phyloP scores from a whole-genome alignment of 2,113 vertebrate species.

The Otis tarda region DNA sequence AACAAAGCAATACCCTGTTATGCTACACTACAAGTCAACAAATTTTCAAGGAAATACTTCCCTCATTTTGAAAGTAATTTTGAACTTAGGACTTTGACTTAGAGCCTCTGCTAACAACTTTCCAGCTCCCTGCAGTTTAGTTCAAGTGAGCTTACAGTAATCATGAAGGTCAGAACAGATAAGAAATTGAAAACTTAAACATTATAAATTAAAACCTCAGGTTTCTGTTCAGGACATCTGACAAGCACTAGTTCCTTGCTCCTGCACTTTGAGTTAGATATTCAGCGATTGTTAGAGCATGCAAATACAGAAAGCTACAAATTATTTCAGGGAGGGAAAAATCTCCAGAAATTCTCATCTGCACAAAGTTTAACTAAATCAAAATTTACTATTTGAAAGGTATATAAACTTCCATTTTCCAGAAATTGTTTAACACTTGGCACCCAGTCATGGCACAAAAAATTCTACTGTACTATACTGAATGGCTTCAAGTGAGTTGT shows the following conservation, averaged over 20 bases:
- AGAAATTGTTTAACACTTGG: neutral
- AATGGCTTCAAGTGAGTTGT: neutral
- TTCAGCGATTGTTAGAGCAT: neutral
- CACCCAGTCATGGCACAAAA: neutral
- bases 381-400: neutral
- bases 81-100: neutral
- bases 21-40: accelerated
- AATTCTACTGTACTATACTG: neutral
- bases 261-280: neutral
- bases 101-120: neutral
- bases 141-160: neutral
- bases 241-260: neutral
- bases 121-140: neutral
- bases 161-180: neutral
- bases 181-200: neutral
- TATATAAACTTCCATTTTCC: neutral
- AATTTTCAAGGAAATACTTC: neutral
- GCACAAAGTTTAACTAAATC: neutral
- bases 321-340: neutral
- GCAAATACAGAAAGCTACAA: neutral
- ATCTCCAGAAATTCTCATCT: neutral
- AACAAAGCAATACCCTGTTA: neutral
- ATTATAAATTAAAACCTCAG: neutral
- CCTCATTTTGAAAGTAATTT: neutral
- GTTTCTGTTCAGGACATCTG: neutral